Conservation (phyloP, 2,888 invertebrate species). For the Neelides folsomi region DNA sequence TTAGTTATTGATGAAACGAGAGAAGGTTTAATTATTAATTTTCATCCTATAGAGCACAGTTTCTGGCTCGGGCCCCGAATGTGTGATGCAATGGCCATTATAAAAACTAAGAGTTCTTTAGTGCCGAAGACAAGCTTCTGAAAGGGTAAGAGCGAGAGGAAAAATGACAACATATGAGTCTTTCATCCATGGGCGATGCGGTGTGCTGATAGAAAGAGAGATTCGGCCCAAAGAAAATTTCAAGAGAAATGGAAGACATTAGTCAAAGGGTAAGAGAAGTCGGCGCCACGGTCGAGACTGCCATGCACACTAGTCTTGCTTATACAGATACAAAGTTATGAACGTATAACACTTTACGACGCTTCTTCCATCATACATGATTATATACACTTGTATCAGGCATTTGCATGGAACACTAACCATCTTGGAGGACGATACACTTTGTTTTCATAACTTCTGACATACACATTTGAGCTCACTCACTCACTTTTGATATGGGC, state of each 20-base stretch:
- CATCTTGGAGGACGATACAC: conserved; percentile 9
- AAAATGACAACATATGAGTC: conserved; percentile 15
- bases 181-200: conserved; percentile 15
- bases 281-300: conserved; percentile 10
- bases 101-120: no score
- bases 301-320: not conserved
- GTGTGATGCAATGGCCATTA: no score
- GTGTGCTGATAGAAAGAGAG: conserved; percentile 7
- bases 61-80: no score
- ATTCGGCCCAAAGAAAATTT: conserved; percentile 1
- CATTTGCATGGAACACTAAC: conserved; percentile 21
- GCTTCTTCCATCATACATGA: no score
- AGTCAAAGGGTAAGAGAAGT: conserved; percentile 18
- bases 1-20: no score
- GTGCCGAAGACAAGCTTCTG: no score
- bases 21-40: no score
- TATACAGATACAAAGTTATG: no score
- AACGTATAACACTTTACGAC: no score
- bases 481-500: conserved; percentile 1
- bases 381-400: not conserved
- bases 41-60: no score
- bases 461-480: conserved; percentile 12
- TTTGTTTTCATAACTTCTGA: conserved; percentile 27
- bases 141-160: not conserved
- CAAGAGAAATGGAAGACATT: conserved; percentile 28